Conservation (phyloP, 2,888 invertebrate species). For the Catocala sponsa region DNA sequence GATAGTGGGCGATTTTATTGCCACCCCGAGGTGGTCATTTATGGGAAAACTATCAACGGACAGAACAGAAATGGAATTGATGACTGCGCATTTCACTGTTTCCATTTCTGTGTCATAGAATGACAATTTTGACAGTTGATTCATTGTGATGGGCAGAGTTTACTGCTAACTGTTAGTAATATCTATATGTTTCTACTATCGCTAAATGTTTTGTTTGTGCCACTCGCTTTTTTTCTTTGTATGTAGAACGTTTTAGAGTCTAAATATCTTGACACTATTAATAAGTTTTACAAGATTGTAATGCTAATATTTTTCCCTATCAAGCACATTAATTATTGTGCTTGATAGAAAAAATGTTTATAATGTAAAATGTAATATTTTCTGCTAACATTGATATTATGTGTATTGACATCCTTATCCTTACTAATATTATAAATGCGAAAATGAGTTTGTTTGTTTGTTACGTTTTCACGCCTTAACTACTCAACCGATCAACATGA, state of each 20-base stretch:
- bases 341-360: too few relatives aligned
- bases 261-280: neutral
- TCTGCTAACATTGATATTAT: too few relatives aligned
- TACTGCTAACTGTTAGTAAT: slow-evolving; percentile 20
- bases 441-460: too few relatives aligned
- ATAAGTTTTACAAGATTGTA: too few relatives aligned
- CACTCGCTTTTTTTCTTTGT: neutral
- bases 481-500: too few relatives aligned
- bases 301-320: too few relatives aligned
- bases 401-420: too few relatives aligned
- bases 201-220: neutral
- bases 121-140: slow-evolving; percentile 59
- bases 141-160: slow-evolving; percentile 39
- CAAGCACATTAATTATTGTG: too few relatives aligned
- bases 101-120: slow-evolving; percentile 63
- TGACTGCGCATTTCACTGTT: slow-evolving; percentile 77
- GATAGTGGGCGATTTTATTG: slow-evolving; percentile 81
- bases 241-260: neutral
- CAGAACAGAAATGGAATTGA: slow-evolving; percentile 68
- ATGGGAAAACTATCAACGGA: slow-evolving; percentile 84
- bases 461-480: too few relatives aligned
- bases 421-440: too few relatives aligned
- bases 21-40: slow-evolving; percentile 83
- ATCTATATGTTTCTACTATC: neutral
- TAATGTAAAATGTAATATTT: too few relatives aligned